Conservation (phyloP, 2,888 invertebrate genomes). For the Acanthoscelides obtectus region DNA sequence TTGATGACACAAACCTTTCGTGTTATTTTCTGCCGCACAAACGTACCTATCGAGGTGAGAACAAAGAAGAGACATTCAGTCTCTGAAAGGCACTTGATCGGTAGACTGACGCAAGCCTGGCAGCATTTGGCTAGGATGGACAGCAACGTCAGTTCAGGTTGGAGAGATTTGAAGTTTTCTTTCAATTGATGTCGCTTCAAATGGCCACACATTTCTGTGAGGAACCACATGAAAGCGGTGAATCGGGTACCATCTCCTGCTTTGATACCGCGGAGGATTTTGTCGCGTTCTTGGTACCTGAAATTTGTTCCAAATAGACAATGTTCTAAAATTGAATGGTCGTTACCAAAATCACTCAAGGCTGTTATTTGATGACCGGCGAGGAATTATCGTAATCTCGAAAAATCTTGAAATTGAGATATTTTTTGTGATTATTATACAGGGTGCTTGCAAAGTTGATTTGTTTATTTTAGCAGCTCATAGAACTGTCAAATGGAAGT, state of each 20-base stretch:
- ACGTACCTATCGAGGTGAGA: conserved; percentile 72
- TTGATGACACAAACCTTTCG: no score
- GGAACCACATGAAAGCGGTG: conserved; percentile 83
- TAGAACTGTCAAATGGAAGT: no score
- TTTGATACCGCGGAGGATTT: conserved; percentile 53
- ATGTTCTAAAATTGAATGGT: no score
- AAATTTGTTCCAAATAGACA: no score
- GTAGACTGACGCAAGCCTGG: conserved; percentile 79
- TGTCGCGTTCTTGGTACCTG: conserved; percentile 72
- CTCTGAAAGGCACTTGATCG: conserved; percentile 76
- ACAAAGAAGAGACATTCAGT: conserved; percentile 87
- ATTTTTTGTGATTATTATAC: no score
- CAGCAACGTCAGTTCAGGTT: conserved; percentile 71
- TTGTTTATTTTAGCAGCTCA: no score
- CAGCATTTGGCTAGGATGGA: conserved; percentile 85
- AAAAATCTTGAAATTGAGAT: no score
- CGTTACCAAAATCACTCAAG: no score
- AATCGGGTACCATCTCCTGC: conserved; percentile 62
- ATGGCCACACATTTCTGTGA: conserved; percentile 88
- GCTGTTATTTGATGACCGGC: no score
- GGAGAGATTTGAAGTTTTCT: conserved; percentile 55
- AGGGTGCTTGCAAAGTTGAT: no score
- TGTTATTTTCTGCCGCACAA: no score
- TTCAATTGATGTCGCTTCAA: conserved; percentile 63
- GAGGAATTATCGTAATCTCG: no score